Evolutionary conservation across 2,888 invertebrate genomes (phyloP), one percentile per base, ranked within the genome.

Genomic region (Drosophila tripunctata): DNA sequence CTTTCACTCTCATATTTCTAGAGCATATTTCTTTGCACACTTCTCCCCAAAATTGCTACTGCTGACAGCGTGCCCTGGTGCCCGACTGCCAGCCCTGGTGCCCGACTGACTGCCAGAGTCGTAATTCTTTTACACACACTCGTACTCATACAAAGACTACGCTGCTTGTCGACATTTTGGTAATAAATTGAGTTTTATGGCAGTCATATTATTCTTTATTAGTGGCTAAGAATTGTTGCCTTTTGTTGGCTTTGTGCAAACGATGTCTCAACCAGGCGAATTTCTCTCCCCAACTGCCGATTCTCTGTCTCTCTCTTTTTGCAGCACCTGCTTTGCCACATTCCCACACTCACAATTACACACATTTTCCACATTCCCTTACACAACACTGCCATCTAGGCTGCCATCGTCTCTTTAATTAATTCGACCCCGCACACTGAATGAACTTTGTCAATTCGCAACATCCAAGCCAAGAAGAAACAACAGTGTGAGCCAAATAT

Each of bases 131-230:
- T 48, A 24, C 67, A 66, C 66, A 64, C 54, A 73, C 60, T 55
- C 45, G 19, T 50, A 45, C 40, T 51, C 24, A 43, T 10, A 60
- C 12, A 33, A 8, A 19, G 58, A 56, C 30, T 44, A 35, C 51
- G 75, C 82, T 81, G 86, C 84, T 67, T 86, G 84, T 86, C 81
- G 86, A 83, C 86, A 76, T 86, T 81, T 79, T 64, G 84, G 82
- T 86, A 86, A 82, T 82, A 82, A 82, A 82, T 82, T 86, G 87
- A 83, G 87, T 82, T 82, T 82, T 82, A 82, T 82, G 87, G 82
- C 87, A 86, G 78, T 83, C 82, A 80, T 82, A 82, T 82, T 86
- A 82, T 82, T 82, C 87, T 86, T 82, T 82, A 82, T 82, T 86
- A 82, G 82, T 86, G 81, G 81, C 74, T 70, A 86, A 86, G 87